These are phyloP conservation scores for Mythimna lalbum DNA, from an alignment of 2,888 invertebrate genomes.

Conservation along the genomic window DNA sequence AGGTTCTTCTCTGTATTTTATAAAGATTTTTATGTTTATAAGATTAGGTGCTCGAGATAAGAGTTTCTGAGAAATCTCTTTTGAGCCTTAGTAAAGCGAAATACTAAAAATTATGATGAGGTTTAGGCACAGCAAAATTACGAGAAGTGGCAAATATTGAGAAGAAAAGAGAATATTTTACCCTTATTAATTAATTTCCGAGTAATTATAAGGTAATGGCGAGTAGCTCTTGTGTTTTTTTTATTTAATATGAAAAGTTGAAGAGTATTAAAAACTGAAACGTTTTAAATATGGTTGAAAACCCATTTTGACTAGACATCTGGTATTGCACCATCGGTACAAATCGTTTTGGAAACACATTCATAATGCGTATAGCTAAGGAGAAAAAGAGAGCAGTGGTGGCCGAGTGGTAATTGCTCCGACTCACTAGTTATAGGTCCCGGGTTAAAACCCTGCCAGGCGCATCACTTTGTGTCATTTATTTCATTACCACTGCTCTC, in stretches of 20 bases:
- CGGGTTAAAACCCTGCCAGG: too few species aligned
- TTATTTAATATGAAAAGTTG: background rate
- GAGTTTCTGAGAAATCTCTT: conserved; percentile 11
- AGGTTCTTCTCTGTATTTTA: background rate
- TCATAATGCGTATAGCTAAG: too few species aligned
- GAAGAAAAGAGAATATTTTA: background rate
- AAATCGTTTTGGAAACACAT: too few species aligned
- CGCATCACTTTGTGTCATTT: too few species aligned
- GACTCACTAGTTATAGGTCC: too few species aligned
- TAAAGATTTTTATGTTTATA: background rate
- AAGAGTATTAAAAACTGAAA: background rate
- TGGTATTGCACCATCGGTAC: too few species aligned
- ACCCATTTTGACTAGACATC: background rate
- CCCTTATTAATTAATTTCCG: background rate
- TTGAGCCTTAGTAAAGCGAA: background rate
- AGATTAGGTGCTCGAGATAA: background rate
- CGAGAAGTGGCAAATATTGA: background rate
- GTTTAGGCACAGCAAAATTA: background rate
- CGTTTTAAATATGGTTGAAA: background rate
- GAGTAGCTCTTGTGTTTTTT: background rate
- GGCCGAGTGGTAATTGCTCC: too few species aligned
- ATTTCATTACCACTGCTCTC: too few species aligned
- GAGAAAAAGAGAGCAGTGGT: too few species aligned
- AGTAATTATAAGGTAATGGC: background rate
- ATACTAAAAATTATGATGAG: conserved; percentile 15